Conservation (phyloP, 2,888 invertebrate species). For the Diaperis boleti region DNA sequence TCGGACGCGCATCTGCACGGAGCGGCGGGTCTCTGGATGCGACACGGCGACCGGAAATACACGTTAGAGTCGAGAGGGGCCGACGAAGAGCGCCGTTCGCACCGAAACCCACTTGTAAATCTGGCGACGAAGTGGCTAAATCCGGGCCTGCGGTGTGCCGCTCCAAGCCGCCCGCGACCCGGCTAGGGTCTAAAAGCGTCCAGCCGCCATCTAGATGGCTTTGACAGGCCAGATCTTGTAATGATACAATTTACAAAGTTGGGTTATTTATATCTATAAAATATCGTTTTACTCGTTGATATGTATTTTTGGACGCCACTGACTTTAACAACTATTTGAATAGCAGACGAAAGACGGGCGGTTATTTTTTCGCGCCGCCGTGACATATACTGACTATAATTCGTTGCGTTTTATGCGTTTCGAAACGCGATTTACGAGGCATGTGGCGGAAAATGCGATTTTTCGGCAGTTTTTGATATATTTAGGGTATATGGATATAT, state of each 20-base stretch:
- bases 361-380: constrained; percentile 26
- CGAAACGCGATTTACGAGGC: constrained; percentile 14
- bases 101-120: too few relatives aligned
- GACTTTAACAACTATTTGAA: constrained; percentile 54
- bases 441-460: constrained; percentile 12
- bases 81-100: too few relatives aligned
- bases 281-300: constrained; percentile 56
- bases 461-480: not conserved
- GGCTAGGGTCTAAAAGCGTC: constrained; percentile 23
- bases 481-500: too few relatives aligned
- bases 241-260: constrained; percentile 58
- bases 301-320: constrained; percentile 50
- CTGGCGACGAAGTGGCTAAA: too few relatives aligned
- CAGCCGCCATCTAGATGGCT: constrained; percentile 46
- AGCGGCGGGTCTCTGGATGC: not conserved
- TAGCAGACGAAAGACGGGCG: constrained; percentile 55
- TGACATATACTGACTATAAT: constrained; percentile 39
- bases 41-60: not conserved
- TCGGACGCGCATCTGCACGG: not conserved
- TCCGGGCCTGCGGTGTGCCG: constrained; percentile 3
- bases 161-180: not conserved
- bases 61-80: not conserved
- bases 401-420: constrained; percentile 31
- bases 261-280: constrained; percentile 61
- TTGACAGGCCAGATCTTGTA: constrained; percentile 58